Conservation (phyloP, 92 coral and sea anemone species). For the Zoanthus sociatus region DNA sequence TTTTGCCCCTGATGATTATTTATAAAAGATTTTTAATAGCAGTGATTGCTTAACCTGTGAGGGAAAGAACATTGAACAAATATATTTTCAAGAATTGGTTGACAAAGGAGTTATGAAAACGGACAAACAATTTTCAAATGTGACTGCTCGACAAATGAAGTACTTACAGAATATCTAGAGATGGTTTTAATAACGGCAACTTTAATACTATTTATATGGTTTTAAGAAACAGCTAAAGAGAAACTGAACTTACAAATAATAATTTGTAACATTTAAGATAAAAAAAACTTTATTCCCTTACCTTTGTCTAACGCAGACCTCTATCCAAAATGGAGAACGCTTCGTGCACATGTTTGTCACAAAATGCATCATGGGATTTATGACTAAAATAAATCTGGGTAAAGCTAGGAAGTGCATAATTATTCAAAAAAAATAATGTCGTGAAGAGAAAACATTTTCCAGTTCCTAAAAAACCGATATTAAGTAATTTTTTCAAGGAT, state of each 20-base stretch:
- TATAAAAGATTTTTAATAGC: background rate
- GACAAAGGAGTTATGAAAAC: background rate
- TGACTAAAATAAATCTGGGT: background rate
- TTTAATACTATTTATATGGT: background rate
- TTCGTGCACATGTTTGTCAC: background rate
- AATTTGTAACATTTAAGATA: constrained; percentile 2
- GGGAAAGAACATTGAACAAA: constrained; percentile 9
- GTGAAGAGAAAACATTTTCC: background rate
- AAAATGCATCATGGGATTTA: constrained; percentile 20
- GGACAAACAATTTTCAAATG: background rate
- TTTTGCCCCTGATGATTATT: background rate
- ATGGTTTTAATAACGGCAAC: background rate
- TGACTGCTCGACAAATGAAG: constrained; percentile 1
- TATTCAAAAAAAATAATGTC: background rate
- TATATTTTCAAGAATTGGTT: constrained; percentile 30
- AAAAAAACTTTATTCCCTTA: constrained; percentile 12
- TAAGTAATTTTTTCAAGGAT: constrained; percentile 6
- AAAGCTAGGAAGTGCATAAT: background rate
- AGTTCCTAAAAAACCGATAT: background rate
- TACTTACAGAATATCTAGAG: constrained; percentile 23
- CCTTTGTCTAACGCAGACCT: constrained; percentile 6
- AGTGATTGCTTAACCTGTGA: constrained; percentile 1
- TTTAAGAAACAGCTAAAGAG: constrained; percentile 3
- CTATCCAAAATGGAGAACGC: constrained; percentile 27
- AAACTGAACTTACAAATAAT: constrained; percentile 12